Evolutionary conservation across 2,113 vertebrate species (phyloP).

Genomic region (Ammodytes marinus): DNA sequence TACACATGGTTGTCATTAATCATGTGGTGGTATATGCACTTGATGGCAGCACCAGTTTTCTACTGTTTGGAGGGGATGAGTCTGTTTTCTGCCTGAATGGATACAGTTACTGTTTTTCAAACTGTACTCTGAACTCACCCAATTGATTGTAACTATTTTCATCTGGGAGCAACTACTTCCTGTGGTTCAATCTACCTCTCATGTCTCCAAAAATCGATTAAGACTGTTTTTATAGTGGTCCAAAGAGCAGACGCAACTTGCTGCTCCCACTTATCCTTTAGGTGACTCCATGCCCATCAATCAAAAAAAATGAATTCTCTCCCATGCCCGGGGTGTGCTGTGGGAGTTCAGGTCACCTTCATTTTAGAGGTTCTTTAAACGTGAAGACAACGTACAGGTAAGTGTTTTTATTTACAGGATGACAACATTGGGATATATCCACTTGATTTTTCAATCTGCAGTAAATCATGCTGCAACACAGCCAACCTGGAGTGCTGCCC

Average conservation of each 20-base stretch:
- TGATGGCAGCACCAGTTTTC: conserved; percentile 11
- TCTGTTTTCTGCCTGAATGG: conserved; percentile 29
- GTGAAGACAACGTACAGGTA: conserved; percentile 50
- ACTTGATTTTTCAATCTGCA: conserved; percentile 58
- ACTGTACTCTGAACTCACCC: background rate
- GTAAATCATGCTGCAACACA: conserved; percentile 42
- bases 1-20: background rate
- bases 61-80: background rate
- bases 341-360: conserved; percentile 12
- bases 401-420: conserved; percentile 74
- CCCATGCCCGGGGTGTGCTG: background rate
- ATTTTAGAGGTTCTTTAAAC: conserved; percentile 21
- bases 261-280: conserved; percentile 1
- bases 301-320: background rate
- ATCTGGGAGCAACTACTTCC: conserved; percentile 32
- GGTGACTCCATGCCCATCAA: background rate
- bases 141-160: conserved; percentile 25
- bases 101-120: conserved; percentile 20
- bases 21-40: background rate
- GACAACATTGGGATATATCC: conserved; percentile 64
- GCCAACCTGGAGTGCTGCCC: conserved; percentile 29
- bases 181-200: conserved; percentile 12
- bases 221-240: conserved; percentile 13
- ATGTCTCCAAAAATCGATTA: background rate
- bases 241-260: background rate